phyloP scores from a whole-genome alignment of 1,140 invertebrate species.

The Colletes gigas region DNA sequence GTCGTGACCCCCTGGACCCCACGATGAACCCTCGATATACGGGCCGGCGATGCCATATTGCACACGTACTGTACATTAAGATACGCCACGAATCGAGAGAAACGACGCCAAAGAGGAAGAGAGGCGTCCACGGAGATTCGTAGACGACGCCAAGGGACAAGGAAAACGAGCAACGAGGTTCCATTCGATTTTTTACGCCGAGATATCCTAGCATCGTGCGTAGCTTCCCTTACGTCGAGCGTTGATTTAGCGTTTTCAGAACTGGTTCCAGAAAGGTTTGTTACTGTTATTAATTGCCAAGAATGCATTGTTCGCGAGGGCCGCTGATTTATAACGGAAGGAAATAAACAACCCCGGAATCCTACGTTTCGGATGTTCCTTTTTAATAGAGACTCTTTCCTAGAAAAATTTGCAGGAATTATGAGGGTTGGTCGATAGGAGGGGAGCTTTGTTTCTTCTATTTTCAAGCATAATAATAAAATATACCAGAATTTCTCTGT shows the following conservation, averaged over 20 bases:
- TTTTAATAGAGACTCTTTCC: too few species aligned
- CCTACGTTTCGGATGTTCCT: too few species aligned
- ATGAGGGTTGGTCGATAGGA: too few species aligned
- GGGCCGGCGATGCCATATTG: conserved; percentile 48
- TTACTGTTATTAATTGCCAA: neutral
- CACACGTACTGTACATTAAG: conserved; percentile 55
- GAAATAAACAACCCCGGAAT: too few species aligned
- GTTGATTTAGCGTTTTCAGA: neutral
- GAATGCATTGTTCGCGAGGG: neutral
- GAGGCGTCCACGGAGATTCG: conserved; percentile 27
- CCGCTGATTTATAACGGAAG: too few species aligned
- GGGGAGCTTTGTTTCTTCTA: too few species aligned
- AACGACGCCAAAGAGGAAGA: conserved; percentile 29
- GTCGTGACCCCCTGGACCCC: conserved; percentile 46
- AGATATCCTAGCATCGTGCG: neutral
- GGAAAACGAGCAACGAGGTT: conserved; percentile 12
- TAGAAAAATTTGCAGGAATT: too few species aligned
- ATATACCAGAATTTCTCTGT: too few species aligned
- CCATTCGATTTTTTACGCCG: neutral
- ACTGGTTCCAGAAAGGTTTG: neutral
- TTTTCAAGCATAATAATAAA: too few species aligned
- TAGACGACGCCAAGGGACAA: neutral
- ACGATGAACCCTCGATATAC: conserved; percentile 54
- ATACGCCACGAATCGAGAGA: conserved; percentile 22
- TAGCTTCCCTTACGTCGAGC: neutral